phyloP scores from a whole-genome alignment of 2,797 vertebrate genomes.

The Chelon labrosus region DNA sequence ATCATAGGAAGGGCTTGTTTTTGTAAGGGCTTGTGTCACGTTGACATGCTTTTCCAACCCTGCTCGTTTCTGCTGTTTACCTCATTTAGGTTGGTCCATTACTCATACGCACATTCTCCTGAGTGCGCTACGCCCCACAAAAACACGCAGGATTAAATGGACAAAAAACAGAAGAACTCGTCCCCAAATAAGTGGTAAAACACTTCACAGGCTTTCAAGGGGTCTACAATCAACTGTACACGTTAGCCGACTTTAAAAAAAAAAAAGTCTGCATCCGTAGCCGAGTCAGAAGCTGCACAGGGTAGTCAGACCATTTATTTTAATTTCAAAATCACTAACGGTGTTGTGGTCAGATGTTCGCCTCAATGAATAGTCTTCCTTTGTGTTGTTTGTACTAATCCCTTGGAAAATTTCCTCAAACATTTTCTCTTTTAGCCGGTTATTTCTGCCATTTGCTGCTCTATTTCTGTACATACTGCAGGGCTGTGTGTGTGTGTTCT shows the following conservation, averaged over 20 bases:
- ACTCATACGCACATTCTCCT: conserved; percentile 13
- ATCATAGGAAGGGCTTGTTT: conserved; percentile 64
- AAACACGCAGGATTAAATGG: conserved; percentile 10
- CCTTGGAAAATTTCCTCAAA: neutral
- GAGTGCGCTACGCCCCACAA: conserved; percentile 2
- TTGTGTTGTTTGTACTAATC: neutral
- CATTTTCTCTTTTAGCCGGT: neutral
- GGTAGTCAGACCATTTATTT: neutral
- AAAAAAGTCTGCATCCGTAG: neutral
- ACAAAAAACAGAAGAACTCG: neutral
- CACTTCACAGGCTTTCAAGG: neutral
- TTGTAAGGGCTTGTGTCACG: conserved; percentile 55
- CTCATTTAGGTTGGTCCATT: conserved; percentile 38
- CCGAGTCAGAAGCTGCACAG: neutral
- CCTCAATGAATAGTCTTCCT: neutral
- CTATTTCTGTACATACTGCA: no score
- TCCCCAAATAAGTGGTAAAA: neutral
- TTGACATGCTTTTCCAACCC: conserved; percentile 65
- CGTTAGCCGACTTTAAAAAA: neutral
- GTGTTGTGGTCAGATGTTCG: no score
- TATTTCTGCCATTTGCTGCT: neutral
- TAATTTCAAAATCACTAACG: no score
- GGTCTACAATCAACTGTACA: neutral
- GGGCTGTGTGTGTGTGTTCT: no score
- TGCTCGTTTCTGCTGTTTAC: conserved; percentile 59